Evolutionary conservation across 2,888 invertebrate species (phyloP).

Genomic region (Temnothorax ravouxi): DNA sequence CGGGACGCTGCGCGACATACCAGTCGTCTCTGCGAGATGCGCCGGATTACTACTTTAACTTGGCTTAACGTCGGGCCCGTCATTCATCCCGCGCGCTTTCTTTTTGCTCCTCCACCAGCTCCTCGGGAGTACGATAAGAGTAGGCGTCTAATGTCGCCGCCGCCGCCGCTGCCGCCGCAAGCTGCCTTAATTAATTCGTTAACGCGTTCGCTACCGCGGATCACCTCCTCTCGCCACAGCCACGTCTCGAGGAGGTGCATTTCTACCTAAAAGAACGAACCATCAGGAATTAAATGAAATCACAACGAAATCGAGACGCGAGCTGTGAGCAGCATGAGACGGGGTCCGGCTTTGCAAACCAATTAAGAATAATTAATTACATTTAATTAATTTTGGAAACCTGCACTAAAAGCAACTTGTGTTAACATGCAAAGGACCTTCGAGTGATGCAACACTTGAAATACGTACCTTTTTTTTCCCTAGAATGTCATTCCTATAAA

Average conservation of each 20-base stretch:
- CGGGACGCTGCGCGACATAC: constrained; percentile 64
- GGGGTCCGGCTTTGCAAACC: background rate
- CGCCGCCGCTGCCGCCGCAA: background rate
- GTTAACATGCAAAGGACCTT: background rate
- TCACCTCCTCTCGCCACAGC: background rate
- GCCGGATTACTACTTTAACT: constrained; percentile 79
- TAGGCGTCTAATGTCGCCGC: background rate
- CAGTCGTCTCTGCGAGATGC: constrained; percentile 69
- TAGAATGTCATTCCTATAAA: background rate
- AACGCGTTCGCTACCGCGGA: background rate
- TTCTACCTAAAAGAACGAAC: background rate
- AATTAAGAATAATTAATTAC: background rate
- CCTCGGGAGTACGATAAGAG: constrained; percentile 35
- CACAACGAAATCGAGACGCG: background rate
- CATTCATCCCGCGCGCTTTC: constrained; percentile 78
- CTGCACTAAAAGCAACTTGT: background rate
- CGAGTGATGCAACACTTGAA: background rate
- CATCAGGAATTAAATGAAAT: background rate
- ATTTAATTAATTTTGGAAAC: background rate
- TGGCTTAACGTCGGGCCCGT: constrained; percentile 72
- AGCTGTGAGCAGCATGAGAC: background rate
- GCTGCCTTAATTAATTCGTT: constrained; percentile 1
- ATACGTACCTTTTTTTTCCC: background rate
- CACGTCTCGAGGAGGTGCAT: background rate
- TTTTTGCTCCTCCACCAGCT: constrained; percentile 72